Conservation (phyloP, 2,888 invertebrate genomes). For the Zootermopsis nevadensis region DNA sequence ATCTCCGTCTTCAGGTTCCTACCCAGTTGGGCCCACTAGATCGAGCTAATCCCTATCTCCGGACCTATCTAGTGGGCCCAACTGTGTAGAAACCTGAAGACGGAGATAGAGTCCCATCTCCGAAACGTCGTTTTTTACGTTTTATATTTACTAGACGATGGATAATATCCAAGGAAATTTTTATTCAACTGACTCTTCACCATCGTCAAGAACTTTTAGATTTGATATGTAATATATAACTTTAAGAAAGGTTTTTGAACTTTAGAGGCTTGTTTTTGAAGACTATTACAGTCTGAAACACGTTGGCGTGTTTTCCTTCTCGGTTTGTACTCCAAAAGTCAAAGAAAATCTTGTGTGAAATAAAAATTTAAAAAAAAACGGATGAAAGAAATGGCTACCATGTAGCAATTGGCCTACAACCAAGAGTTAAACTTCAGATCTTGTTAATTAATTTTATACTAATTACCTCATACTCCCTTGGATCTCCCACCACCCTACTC, state of each 20-base stretch:
- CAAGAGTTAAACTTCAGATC: slow-evolving; percentile 43
- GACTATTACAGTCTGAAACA: not conserved
- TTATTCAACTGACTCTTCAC: too few relatives aligned
- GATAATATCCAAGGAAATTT: too few relatives aligned
- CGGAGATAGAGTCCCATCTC: too few relatives aligned
- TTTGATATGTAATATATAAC: too few relatives aligned
- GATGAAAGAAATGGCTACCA: not conserved
- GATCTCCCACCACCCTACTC: slow-evolving; percentile 21
- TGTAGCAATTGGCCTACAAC: slow-evolving; percentile 16
- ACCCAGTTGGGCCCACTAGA: too few relatives aligned
- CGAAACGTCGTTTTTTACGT: too few relatives aligned
- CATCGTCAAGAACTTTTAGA: too few relatives aligned
- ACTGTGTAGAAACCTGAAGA: too few relatives aligned
- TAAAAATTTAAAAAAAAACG: not conserved
- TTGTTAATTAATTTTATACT: slow-evolving; percentile 52
- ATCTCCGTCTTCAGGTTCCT: too few relatives aligned
- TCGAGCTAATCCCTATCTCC: too few relatives aligned
- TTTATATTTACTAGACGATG: too few relatives aligned
- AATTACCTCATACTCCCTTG: slow-evolving; percentile 43
- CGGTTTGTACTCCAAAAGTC: not conserved
- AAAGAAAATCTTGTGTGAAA: slow-evolving; percentile 16
- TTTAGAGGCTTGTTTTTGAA: not conserved
- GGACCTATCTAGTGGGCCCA: too few relatives aligned
- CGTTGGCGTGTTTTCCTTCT: not conserved
- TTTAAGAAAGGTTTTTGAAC: not conserved